Evolutionary conservation across 2,113 vertebrate genomes (phyloP).

Genomic region (Peucedramus taeniatus): DNA sequence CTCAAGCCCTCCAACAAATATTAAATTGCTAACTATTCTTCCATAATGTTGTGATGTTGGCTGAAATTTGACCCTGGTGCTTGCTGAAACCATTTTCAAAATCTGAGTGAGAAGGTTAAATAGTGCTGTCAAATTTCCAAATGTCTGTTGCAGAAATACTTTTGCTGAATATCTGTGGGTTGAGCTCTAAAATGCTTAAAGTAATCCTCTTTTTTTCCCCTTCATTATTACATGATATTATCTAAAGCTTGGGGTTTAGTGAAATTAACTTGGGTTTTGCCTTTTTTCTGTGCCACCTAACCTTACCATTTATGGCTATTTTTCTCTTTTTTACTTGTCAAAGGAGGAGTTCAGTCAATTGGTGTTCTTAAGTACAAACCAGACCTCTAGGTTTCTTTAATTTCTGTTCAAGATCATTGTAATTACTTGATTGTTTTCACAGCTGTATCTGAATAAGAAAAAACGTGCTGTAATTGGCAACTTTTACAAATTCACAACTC

Average conservation of each 20-base stretch:
- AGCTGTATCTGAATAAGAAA: slow-evolving; percentile 40
- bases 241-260: neutral
- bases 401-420: slow-evolving; percentile 19
- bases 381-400: neutral
- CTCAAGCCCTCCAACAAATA: neutral
- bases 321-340: neutral
- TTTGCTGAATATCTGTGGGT: neutral
- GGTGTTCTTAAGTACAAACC: neutral
- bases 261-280: neutral
- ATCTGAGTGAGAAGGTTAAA: slow-evolving; percentile 48
- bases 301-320: neutral
- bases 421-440: slow-evolving; percentile 54
- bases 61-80: slow-evolving; percentile 37
- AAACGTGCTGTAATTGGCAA: slow-evolving; percentile 31
- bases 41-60: neutral
- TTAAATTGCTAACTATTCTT: neutral
- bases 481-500: slow-evolving; percentile 12
- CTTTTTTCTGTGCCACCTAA: neutral
- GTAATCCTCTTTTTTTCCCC: neutral
- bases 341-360: neutral
- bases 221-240: slow-evolving; percentile 21
- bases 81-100: slow-evolving; percentile 27
- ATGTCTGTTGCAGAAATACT: slow-evolving; percentile 16
- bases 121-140: slow-evolving; percentile 43
- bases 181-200: slow-evolving; percentile 19